phyloP scores from a whole-genome alignment of 2,113 vertebrate species.

The Sebastes schlegelii region DNA sequence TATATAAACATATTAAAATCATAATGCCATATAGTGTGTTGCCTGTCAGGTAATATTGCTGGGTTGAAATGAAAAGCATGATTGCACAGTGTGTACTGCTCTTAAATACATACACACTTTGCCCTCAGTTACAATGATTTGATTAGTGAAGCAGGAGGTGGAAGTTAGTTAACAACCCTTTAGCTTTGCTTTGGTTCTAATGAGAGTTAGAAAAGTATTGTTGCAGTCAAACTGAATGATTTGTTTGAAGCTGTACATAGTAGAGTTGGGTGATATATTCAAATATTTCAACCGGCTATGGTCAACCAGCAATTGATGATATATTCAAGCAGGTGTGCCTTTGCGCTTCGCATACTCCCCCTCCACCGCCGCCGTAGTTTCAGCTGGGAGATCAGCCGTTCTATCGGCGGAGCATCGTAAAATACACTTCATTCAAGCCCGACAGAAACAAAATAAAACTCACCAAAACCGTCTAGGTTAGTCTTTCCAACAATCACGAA shows the following conservation, averaged over 20 bases:
- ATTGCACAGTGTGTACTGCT: constrained; percentile 1
- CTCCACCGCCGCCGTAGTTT: too few species aligned
- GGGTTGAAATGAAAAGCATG: background rate
- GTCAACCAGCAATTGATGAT: too few species aligned
- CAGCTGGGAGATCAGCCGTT: too few species aligned
- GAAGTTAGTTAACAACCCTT: background rate
- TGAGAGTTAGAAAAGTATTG: background rate
- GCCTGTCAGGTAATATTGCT: background rate
- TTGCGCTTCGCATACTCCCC: too few species aligned
- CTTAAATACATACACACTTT: background rate
- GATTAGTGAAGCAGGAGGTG: constrained; percentile 1
- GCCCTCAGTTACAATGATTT: background rate
- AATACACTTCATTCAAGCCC: too few species aligned
- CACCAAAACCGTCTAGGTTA: too few species aligned
- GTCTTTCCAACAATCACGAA: too few species aligned
- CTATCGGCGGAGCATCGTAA: too few species aligned
- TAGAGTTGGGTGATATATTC: too few species aligned
- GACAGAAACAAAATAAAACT: too few species aligned
- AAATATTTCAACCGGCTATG: too few species aligned
- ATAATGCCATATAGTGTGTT: background rate
- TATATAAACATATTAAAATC: constrained; percentile 10
- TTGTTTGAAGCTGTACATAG: background rate
- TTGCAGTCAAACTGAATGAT: background rate
- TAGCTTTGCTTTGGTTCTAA: background rate
- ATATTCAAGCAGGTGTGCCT: too few species aligned